Base-by-base conservation (phyloP, 2,888 invertebrate genomes). In the Nomada ruficornis region DNA sequence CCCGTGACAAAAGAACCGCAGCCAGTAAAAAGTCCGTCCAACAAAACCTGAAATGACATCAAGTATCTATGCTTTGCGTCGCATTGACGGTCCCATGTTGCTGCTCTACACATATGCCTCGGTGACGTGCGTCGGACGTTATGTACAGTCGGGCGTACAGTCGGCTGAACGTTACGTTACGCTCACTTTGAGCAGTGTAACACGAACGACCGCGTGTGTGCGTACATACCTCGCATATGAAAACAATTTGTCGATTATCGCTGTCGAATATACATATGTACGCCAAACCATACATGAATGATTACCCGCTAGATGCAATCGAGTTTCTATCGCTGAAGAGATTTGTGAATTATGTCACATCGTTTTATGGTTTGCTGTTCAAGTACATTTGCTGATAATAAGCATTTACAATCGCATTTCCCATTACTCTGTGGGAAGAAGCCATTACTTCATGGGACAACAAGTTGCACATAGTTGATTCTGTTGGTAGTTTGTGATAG, bases 51-150 rank as follows among this genome's bases (percentile, higher is more conserved):
- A 74, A 83, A 83, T 82, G 74, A 72, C 77, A 77, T 77, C 77
- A 81, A 74, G 76, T 82, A 75, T 85, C 69, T 71, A 68, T 67
- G 77, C 75, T 85, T 79, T 57, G 64, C 77, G 79, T 72, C 57
- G 69, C 86, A 86, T 86, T 86, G 83, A 84, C 65, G 73, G 65
- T 64, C 36, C 55, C 47, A 60, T 59, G 57, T 62, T 68, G 54
- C 47, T 20, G 65, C 13, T 47, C 47, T 47, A 47, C 10, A 23
- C 18, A 52, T 70, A 77, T 67, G 79, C 67, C 75, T 85, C 73
- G 80, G 80, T 78, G 85, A 78, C 83, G 79, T 63, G 63, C 67
- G 50, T 64, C 69, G 23, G 65, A 47, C 47, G 15, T 47, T 3
- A 47, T 47, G 47, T 13, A 47, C 44, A 44, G 44, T 3, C 5